These are phyloP conservation scores for Nebria brevicollis DNA, from an alignment of 2,888 invertebrate species.

Conservation along the genomic window DNA sequence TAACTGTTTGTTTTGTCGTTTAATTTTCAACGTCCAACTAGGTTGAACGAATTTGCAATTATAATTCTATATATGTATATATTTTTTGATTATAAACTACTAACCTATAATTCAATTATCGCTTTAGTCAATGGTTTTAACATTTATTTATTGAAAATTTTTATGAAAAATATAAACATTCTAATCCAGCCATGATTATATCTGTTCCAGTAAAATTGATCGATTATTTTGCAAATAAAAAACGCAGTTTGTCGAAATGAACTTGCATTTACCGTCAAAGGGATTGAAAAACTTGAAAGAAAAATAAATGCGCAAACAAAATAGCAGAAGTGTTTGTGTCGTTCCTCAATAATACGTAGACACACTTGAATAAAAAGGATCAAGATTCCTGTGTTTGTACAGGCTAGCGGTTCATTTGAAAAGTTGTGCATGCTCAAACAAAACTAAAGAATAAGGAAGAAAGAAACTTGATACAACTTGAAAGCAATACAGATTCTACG, in stretches of 20 bases:
- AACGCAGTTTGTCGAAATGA: too few relatives aligned
- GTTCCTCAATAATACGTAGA: neutral
- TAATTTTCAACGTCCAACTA: conserved; percentile 39
- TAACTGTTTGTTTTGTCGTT: conserved; percentile 40
- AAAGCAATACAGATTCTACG: conserved; percentile 26
- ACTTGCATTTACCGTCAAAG: too few relatives aligned
- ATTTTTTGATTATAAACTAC: conserved; percentile 24
- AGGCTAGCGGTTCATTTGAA: conserved; percentile 37
- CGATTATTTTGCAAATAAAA: too few relatives aligned
- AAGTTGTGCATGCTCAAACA: conserved; percentile 40
- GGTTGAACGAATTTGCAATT: conserved; percentile 25
- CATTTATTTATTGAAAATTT: neutral
- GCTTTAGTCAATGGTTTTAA: neutral
- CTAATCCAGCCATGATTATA: too few relatives aligned
- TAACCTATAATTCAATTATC: conserved; percentile 28
- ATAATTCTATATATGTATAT: conserved; percentile 15
- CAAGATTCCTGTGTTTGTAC: conserved; percentile 33
- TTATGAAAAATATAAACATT: too few relatives aligned
- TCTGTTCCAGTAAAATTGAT: too few relatives aligned
- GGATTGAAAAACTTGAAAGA: too few relatives aligned
- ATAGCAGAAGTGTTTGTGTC: neutral
- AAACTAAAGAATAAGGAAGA: conserved; percentile 17
- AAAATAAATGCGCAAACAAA: neutral
- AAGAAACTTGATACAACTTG: conserved; percentile 21
- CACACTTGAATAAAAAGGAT: conserved; percentile 31